These are phyloP conservation scores for Drosophila bipectinata DNA, from an alignment of 1,140 invertebrate species.

Conservation along the genomic window DNA sequence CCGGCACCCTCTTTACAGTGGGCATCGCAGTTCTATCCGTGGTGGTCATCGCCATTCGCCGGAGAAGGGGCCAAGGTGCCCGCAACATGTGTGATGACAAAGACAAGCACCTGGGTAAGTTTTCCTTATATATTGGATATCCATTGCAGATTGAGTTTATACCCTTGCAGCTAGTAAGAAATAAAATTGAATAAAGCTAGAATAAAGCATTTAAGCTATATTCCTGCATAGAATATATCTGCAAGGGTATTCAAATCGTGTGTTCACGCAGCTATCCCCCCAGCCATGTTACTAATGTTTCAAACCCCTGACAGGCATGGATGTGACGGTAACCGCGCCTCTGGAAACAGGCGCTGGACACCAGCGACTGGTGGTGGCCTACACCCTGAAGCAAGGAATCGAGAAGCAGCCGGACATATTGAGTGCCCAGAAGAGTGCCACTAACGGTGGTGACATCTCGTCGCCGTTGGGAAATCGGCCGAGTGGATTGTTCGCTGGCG, in stretches of 20 bases:
- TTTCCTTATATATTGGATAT: not conserved
- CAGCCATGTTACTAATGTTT: slow-evolving; percentile 23
- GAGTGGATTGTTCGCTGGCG: slow-evolving; percentile 74
- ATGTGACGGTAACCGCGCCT: slow-evolving; percentile 83
- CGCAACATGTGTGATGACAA: slow-evolving; percentile 82
- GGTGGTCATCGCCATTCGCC: slow-evolving; percentile 85
- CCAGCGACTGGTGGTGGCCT: slow-evolving; percentile 86
- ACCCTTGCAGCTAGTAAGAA: not conserved
- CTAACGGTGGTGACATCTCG: slow-evolving; percentile 78
- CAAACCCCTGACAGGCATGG: slow-evolving; percentile 77
- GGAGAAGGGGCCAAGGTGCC: slow-evolving; percentile 79
- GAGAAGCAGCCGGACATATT: slow-evolving; percentile 84
- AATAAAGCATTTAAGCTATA: no score
- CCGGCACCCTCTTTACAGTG: slow-evolving; percentile 87
- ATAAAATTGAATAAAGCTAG: not conserved
- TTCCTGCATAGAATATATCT: not conserved
- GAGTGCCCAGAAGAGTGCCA: slow-evolving; percentile 83
- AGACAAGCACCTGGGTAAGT: slow-evolving; percentile 86
- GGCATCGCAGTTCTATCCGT: slow-evolving; percentile 87
- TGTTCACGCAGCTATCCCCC: not conserved
- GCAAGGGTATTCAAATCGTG: slow-evolving; percentile 1
- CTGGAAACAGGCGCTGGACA: slow-evolving; percentile 86
- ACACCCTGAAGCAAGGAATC: slow-evolving; percentile 85
- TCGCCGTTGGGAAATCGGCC: slow-evolving; percentile 82
- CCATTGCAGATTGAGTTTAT: slow-evolving; percentile 2